Evolutionary conservation across 2,113 vertebrate species (phyloP), one percentile per base, ranked within the genome.

Genomic region (Aptenodytes patagonicus): DNA sequence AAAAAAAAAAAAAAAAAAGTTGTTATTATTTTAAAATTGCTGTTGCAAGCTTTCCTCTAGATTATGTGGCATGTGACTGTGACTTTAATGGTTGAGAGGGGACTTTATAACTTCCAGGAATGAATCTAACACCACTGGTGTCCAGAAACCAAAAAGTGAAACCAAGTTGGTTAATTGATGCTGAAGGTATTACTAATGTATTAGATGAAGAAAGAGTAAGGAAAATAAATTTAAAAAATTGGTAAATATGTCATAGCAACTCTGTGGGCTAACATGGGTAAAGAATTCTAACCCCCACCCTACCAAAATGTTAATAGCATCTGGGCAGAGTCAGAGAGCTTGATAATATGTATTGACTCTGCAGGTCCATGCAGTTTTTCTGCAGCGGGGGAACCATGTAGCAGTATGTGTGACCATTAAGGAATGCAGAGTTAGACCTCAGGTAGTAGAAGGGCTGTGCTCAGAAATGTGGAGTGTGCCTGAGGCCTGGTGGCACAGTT

Each of bases 271-370:
- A 64, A 55, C 60, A 55, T 0, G 0, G 25, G 26, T 78, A 60
- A 87, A 47, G 61, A 85, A 85, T 91, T 96, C 93, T 82, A 79
- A 68, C 77, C 80, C 38, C 29, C 65, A 89, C 94, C 77, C 77
- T 96, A 72, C 66, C 95, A 83, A 96, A 95, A 93, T 86, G 90
- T 93, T 95, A 96, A 86, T 87, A 95, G 70, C 82, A 93, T 93
- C 85, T 62, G 38, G 49, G 55, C 64, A 90, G 61, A 70, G 75
- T 75, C 17, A 11, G 64, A 58, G 84, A 68, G 46, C 60, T 90
- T 93, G 92, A 92, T 97, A 94, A 94, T n/a, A 16, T 13, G 11
- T 83, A 58, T 90, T 89, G 96, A 89, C 92, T 95, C 54, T 86
- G 55, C 66, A 85, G 46, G 75, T 92, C 64, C 44, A 15, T 1